Percentiles rank a stretch among this genome's conserved stretches.
Conservation (phyloP, 30 jellyfish, hydroid and myxozoan species). For the Aurelia sp. region DNA sequence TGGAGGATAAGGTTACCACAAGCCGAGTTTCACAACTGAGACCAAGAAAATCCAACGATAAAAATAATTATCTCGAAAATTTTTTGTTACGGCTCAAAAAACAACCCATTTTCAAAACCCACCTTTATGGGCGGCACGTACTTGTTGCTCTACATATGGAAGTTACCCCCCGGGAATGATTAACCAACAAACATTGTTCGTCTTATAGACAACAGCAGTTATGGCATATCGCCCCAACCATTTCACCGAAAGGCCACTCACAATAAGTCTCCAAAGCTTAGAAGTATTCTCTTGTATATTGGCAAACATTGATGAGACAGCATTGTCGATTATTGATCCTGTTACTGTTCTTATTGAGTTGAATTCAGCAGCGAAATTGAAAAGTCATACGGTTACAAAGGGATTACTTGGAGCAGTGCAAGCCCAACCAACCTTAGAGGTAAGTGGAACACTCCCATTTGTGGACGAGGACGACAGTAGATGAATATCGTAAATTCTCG, state of each 20-base stretch:
- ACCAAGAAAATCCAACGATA: too few relatives aligned
- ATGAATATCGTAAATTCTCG: too few relatives aligned
- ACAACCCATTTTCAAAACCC: too few relatives aligned
- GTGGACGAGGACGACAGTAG: too few relatives aligned
- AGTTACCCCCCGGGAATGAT: too few relatives aligned
- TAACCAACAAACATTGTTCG: neutral
- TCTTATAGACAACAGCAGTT: conserved; percentile 93
- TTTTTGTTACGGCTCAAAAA: too few relatives aligned
- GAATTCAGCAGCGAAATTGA: conserved; percentile 81
- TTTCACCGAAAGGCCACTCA: conserved; percentile 86
- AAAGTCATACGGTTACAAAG: conserved; percentile 48
- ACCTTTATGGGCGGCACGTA: too few relatives aligned
- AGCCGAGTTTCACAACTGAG: too few relatives aligned
- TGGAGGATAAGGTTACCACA: too few relatives aligned
- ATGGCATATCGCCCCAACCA: conserved; percentile 96
- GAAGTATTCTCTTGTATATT: conserved; percentile 93
- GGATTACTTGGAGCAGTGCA: conserved; percentile 89
- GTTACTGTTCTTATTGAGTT: conserved; percentile 91
- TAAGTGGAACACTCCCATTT: neutral
- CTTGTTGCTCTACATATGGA: too few relatives aligned
- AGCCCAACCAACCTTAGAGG: conserved; percentile 85
- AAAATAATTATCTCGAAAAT: too few relatives aligned
- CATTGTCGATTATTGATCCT: conserved; percentile 98
- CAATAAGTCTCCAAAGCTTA: conserved; percentile 95
- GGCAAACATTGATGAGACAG: conserved; percentile 94